Evolutionary conservation across 1,140 invertebrate genomes (phyloP), one percentile per base, ranked within the genome.

Genomic region (Oscheius sp.): DNA sequence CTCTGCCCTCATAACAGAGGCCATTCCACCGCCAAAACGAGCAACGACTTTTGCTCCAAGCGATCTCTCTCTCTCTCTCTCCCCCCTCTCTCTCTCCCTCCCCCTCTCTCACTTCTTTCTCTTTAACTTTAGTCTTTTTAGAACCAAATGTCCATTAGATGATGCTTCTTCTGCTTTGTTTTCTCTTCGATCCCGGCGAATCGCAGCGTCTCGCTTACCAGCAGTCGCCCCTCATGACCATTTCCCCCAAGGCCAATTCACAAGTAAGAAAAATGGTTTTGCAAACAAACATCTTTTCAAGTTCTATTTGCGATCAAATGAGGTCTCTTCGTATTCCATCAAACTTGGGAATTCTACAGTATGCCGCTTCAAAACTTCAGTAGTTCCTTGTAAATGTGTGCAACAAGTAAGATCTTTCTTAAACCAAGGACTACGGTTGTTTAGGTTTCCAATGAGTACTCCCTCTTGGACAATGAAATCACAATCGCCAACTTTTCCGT

Each of bases 311-410:
- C 49, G 49, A 26, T 23, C 28, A 4, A 7, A 55, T 15, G 49
- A 55, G 7, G 49, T 55, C 7, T 55, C 49, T 26, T 55, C 49
- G 7, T 55, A 55, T 23, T 15, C 15, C 15, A 55, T 55, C 49
- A 55, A 4, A 55, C 23, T 13, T 4, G 23, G 49, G 58, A 71
- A 71, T 52, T 35, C 36, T 31, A 61, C 69, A n/a, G 52, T 35
- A 34, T 71, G 69, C 38, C 69, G 34, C 23, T 71, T 71, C 69
- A 71, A 71, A 38, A 63, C 69, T 31, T 31, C 69, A 35, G 59
- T 64, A 20, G 52, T 71, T 42, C 69, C 69, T 62, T 71, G 69
- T 46, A 61, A 71, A 15, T 71, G 69, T 23, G 52, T 62, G 31
- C 36, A 42, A 20, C 59, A 71, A 58, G 34, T 71, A 31, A 42